phyloP scores from a whole-genome alignment of 2,113 vertebrate species.

The Hymenochirus boettgeri region DNA sequence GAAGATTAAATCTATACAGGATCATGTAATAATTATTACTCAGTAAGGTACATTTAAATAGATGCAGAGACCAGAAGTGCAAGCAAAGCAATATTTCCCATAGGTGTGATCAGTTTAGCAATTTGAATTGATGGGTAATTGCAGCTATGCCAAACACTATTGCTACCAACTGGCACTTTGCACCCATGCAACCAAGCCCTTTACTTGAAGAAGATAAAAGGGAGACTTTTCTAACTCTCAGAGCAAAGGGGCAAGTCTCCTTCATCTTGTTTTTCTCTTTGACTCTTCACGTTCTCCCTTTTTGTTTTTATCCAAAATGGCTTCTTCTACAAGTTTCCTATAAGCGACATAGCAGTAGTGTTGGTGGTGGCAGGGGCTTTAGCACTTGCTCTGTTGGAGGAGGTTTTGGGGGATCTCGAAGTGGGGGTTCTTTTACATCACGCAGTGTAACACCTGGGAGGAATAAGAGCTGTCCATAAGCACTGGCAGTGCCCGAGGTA shows the following conservation, averaged over 20 bases:
- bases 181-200: slow-evolving; percentile 40
- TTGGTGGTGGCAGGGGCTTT: slow-evolving; percentile 21
- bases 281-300: background rate
- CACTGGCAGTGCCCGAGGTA: background rate
- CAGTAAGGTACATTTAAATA: background rate
- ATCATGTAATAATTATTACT: background rate
- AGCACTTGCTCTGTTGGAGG: slow-evolving; percentile 45
- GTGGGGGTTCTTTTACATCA: slow-evolving; percentile 51
- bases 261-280: slow-evolving; percentile 26
- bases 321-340: background rate
- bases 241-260: slow-evolving; percentile 34
- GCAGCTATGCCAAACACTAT: slow-evolving; percentile 37
- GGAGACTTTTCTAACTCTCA: slow-evolving; percentile 6
- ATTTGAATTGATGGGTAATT: slow-evolving; percentile 19
- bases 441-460: slow-evolving; percentile 59
- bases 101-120: slow-evolving; percentile 37
- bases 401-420: slow-evolving; percentile 25
- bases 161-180: slow-evolving; percentile 28
- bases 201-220: slow-evolving; percentile 32
- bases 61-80: slow-evolving; percentile 7
- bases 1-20: background rate
- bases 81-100: slow-evolving; percentile 33
- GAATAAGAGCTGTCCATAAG: slow-evolving; percentile 54
- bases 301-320: background rate
- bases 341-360: background rate